phyloP scores from a whole-genome alignment of 2,888 invertebrate species.

The Lathronympha strigana region DNA sequence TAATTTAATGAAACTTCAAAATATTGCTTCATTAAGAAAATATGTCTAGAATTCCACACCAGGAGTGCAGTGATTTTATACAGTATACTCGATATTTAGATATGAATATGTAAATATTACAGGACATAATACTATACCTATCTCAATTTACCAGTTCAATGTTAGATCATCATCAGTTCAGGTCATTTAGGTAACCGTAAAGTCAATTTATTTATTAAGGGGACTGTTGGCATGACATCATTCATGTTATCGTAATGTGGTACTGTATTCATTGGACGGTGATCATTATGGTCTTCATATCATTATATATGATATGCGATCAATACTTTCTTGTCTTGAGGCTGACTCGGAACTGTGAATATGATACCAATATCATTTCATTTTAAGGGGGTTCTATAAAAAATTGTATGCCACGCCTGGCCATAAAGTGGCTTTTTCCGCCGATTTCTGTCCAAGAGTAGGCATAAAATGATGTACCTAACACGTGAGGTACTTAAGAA shows the following conservation, averaged over 20 bases:
- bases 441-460: too few relatives aligned
- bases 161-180: conserved; percentile 15
- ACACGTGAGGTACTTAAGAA: too few relatives aligned
- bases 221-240: conserved; percentile 22
- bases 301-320: background rate
- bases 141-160: background rate
- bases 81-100: too few relatives aligned
- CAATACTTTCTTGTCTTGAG: background rate
- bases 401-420: too few relatives aligned
- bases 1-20: too few relatives aligned
- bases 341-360: background rate
- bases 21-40: too few relatives aligned
- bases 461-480: too few relatives aligned
- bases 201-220: conserved; percentile 19
- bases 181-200: conserved; percentile 9
- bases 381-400: too few relatives aligned
- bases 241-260: conserved; percentile 2
- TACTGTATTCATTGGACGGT: background rate
- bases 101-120: background rate
- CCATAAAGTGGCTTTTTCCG: too few relatives aligned
- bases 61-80: too few relatives aligned
- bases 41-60: too few relatives aligned
- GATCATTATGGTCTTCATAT: conserved; percentile 5
- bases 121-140: background rate
- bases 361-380: background rate